Evolutionary conservation across 2,113 vertebrate genomes (phyloP).

Genomic region (Plecturocebus donacophilus): DNA sequence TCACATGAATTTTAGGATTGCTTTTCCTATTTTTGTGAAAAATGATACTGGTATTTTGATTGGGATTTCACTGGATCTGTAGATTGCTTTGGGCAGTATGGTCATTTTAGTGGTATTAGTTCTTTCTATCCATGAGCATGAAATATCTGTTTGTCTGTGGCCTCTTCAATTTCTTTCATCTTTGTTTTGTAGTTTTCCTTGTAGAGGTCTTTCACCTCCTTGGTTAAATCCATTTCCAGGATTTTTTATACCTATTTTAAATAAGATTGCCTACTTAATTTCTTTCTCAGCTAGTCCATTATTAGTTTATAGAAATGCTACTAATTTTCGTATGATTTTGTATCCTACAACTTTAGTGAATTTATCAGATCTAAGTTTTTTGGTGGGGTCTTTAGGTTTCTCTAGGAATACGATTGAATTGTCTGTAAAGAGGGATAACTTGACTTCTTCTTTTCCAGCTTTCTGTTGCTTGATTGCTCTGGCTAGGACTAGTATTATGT

Average conservation of each 20-base stretch:
- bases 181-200: background rate
- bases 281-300: background rate
- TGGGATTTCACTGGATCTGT: background rate
- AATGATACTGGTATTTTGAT: background rate
- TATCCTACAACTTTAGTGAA: background rate
- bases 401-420: background rate
- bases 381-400: background rate
- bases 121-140: background rate
- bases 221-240: background rate
- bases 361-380: background rate
- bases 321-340: background rate
- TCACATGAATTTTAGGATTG: background rate
- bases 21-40: background rate
- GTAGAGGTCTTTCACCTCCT: background rate
- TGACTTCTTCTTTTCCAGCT: background rate
- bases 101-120: background rate
- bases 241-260: background rate
- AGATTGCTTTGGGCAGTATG: background rate
- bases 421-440: background rate
- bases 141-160: background rate
- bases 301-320: background rate
- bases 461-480: background rate
- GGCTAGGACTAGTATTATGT: background rate
- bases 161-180: background rate
- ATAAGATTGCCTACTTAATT: background rate